Evolutionary conservation across 2,113 vertebrate genomes (phyloP).

Genomic region (Ochotona princeps): DNA sequence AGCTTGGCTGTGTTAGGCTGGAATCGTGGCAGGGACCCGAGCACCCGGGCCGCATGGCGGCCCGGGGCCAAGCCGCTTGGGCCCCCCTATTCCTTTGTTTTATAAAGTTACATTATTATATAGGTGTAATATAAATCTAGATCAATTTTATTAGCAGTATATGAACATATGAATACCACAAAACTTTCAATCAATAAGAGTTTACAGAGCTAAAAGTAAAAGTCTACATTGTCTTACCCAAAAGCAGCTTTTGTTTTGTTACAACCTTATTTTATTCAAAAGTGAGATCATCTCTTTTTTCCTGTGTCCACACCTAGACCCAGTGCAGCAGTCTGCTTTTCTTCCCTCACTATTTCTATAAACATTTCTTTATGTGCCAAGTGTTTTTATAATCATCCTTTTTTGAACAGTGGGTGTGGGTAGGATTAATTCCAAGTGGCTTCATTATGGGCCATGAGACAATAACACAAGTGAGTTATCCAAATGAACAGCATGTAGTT

Average conservation of each 20-base stretch:
- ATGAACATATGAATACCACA: neutral
- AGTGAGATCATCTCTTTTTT: neutral
- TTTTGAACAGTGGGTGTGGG: neutral
- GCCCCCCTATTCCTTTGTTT: too few species aligned
- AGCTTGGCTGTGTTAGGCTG: too few species aligned
- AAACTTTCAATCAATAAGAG: constrained; percentile 23
- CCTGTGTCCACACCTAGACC: neutral
- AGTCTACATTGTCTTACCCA: constrained; percentile 9
- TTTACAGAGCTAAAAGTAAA: constrained; percentile 36
- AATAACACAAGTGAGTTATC: neutral
- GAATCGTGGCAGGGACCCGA: too few species aligned
- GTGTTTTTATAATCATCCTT: constrained; percentile 12
- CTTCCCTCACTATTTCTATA: constrained; percentile 12
- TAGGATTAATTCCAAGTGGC: neutral
- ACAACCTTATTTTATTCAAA: neutral
- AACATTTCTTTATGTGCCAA: neutral
- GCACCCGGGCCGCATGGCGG: too few species aligned
- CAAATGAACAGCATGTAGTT: neutral
- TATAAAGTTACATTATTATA: constrained; percentile 23
- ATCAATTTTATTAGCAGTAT: constrained; percentile 36
- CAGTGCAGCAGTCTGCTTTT: neutral
- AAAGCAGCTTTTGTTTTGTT: constrained; percentile 30
- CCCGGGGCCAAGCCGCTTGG: too few species aligned
- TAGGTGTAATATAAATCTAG: neutral
- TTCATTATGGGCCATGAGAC: neutral